Evolutionary conservation across 2,888 invertebrate species (phyloP).

Genomic region (Pocota personata): DNA sequence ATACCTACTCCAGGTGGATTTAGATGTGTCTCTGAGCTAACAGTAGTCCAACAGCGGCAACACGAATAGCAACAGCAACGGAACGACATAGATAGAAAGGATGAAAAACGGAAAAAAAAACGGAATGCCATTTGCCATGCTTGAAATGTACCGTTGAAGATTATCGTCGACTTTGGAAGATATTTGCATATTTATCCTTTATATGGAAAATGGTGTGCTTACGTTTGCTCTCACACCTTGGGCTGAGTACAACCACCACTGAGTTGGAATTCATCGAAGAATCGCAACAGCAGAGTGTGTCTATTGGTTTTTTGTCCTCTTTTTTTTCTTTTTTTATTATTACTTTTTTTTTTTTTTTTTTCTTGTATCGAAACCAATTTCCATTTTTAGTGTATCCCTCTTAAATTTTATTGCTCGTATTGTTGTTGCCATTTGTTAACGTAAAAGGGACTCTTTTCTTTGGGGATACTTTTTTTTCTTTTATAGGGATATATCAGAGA

Average conservation of each 20-base stretch:
- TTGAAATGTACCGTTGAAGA: slow-evolving; percentile 71
- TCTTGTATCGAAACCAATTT: slow-evolving; percentile 73
- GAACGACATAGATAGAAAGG: slow-evolving; percentile 35
- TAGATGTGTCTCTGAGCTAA: slow-evolving; percentile 63
- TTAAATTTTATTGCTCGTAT: slow-evolving; percentile 73
- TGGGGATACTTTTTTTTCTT: slow-evolving; percentile 36
- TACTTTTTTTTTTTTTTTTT: slow-evolving; percentile 27
- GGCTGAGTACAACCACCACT: neutral
- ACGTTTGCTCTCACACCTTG: slow-evolving; percentile 71
- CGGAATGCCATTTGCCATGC: slow-evolving; percentile 69
- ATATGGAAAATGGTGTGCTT: slow-evolving; percentile 72
- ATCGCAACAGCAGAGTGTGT: slow-evolving; percentile 51
- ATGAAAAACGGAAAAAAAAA: slow-evolving; percentile 8
- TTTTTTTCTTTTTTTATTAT: slow-evolving; percentile 55
- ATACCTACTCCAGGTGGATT: slow-evolving; percentile 68
- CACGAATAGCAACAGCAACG: slow-evolving; percentile 26
- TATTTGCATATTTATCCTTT: slow-evolving; percentile 74
- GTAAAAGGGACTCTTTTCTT: slow-evolving; percentile 51
- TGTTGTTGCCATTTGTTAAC: slow-evolving; percentile 72
- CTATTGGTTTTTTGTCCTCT: slow-evolving; percentile 68
- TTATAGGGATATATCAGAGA: slow-evolving; percentile 46
- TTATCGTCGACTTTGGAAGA: slow-evolving; percentile 72
- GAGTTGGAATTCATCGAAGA: slow-evolving; percentile 34
- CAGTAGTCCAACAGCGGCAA: slow-evolving; percentile 22
- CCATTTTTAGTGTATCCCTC: slow-evolving; percentile 73